Evolutionary conservation across 1,140 invertebrate genomes (phyloP).

Genomic region (Drosophila oshimai): DNA sequence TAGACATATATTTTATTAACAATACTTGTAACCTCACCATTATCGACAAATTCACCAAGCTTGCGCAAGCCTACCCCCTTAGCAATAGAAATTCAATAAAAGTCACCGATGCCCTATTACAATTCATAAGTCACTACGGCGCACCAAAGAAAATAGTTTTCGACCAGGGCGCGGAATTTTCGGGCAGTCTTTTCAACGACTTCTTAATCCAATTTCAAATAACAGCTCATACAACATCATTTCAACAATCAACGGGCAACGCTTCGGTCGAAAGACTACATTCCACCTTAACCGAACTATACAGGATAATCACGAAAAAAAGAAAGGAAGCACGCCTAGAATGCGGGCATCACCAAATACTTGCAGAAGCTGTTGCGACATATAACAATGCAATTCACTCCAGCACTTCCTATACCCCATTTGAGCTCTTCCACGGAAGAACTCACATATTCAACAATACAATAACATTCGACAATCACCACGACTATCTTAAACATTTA

Average conservation of each 20-base stretch:
- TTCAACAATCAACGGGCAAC: background rate
- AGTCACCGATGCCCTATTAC: no score
- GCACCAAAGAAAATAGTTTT: no score
- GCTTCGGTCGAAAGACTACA: background rate
- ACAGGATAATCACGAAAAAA: background rate
- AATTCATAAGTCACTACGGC: no score
- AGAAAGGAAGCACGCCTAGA: background rate
- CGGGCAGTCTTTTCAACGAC: no score
- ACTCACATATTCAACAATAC: background rate
- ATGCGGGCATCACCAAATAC: background rate
- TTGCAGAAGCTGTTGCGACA: background rate
- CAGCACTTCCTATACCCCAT: background rate
- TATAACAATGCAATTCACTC: background rate
- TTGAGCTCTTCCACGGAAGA: background rate
- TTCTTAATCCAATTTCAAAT: background rate
- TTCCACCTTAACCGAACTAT: background rate
- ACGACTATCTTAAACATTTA: background rate
- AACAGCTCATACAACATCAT: background rate
- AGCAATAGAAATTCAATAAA: no score
- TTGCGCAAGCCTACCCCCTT: no score
- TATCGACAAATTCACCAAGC: no score
- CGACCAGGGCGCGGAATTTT: no score
- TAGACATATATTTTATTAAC: no score
- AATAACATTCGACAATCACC: background rate
- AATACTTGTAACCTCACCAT: no score